phyloP scores from a whole-genome alignment of 37 sponge, comb jelly and placozoan genomes.

The Crambe crambe region DNA sequence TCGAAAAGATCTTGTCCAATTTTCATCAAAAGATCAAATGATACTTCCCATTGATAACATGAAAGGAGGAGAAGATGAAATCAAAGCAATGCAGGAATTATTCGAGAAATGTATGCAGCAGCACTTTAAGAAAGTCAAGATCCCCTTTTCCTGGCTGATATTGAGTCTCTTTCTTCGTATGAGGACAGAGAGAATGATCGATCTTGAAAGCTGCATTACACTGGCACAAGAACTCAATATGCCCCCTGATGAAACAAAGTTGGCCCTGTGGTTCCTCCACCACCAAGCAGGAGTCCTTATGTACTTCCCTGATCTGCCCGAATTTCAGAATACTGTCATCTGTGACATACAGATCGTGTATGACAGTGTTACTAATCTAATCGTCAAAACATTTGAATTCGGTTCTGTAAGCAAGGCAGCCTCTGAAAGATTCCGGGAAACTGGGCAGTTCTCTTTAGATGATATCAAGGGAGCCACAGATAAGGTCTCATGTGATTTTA shows the following conservation, averaged over 20 bases:
- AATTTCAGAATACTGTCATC: conserved; percentile 4
- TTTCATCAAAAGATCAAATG: too few relatives aligned
- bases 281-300: conserved; percentile 1
- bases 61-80: too few relatives aligned
- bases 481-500: too few relatives aligned
- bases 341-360: too few relatives aligned
- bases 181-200: not conserved
- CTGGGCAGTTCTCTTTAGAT: conserved; percentile 6
- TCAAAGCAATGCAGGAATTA: too few relatives aligned
- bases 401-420: too few relatives aligned
- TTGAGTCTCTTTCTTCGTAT: conserved; percentile 16
- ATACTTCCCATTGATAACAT: too few relatives aligned
- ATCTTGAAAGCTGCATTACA: not conserved
- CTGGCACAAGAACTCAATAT: not conserved
- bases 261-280: too few relatives aligned
- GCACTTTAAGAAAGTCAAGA: not conserved
- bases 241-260: not conserved
- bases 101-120: too few relatives aligned
- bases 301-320: conserved; percentile 7
- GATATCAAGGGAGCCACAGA: not conserved
- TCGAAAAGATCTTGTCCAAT: too few relatives aligned
- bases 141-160: conserved; percentile 1
- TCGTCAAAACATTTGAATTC: not conserved
- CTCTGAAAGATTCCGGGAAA: not conserved
- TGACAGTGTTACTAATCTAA: too few relatives aligned